Evolutionary conservation across 2,888 invertebrate species (phyloP), one percentile per base, ranked within the genome.

Genomic region (Taenaris catops): DNA sequence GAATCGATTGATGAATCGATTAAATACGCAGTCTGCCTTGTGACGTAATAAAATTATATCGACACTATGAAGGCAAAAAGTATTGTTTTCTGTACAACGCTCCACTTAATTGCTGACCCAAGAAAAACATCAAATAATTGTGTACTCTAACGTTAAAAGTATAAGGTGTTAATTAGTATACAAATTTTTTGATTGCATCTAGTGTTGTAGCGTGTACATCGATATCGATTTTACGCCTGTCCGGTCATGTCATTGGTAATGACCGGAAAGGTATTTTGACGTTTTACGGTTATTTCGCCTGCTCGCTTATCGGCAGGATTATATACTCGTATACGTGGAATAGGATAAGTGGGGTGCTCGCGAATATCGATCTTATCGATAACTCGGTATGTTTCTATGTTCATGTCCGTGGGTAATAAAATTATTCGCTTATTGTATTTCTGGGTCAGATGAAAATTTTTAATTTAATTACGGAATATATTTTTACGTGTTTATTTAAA

Each of bases 171-270:
- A n/a, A 12, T 12, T 36, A n/a, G 6, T 7, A 11, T 20, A 18
- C 3, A 23, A n/a, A 8, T 2, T 19, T n/a, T 4, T 25, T 18
- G 17, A 23, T 28, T 25, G 6, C n/a, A 2, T 10, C 9, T 24
- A 25, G 36, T 25, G 29, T 4, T 29, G 36, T 25, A 12, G 7
- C 19, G 27, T 14, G 19, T 29, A 29, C 36, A 7, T 21, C 9
- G 31, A 26, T 36, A 44, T 43, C 45, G 46, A 52, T 52, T 50
- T 51, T 41, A 44, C 49, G 52, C 44, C 39, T 44, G 49, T 52
- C 52, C 37, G 39, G 25, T 48, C 50, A 48, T 49, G 42, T 45
- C 50, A 51, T 51, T 36, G 50, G 37, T 51, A 51, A 52, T 52
- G 37, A 48, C 40, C 49, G 48, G 43, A 41, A 44, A 44, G 46